These are phyloP conservation scores for Euura lappo DNA, from an alignment of 1,140 invertebrate species.

Conservation along the genomic window DNA sequence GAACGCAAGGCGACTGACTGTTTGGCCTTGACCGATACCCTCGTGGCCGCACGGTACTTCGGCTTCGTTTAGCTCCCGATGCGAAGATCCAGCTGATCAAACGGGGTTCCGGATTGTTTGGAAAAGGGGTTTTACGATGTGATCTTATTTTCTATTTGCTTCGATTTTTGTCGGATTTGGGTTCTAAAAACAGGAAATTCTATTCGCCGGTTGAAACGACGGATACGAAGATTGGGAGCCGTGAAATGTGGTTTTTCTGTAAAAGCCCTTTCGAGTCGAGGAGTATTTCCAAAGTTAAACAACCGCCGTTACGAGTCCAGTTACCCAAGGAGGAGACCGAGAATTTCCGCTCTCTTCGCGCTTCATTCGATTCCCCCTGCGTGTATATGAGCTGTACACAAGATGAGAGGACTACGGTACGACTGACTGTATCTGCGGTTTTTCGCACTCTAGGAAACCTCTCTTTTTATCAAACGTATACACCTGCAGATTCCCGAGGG, in stretches of 20 bases:
- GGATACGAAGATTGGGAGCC: too few relatives aligned
- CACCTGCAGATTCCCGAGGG: too few relatives aligned
- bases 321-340: background rate
- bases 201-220: too few relatives aligned
- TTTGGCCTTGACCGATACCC: conserved; percentile 6
- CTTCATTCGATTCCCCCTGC: background rate
- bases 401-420: too few relatives aligned
- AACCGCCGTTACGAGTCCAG: conserved; percentile 4
- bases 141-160: too few relatives aligned
- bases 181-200: too few relatives aligned
- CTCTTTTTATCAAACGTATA: background rate
- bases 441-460: background rate
- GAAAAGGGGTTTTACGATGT: too few relatives aligned
- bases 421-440: too few relatives aligned
- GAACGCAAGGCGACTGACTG: background rate
- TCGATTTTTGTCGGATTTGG: too few relatives aligned
- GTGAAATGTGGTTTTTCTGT: background rate
- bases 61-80: background rate
- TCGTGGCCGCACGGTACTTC: background rate
- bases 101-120: too few relatives aligned
- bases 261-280: background rate
- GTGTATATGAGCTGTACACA: too few relatives aligned
- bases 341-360: conserved; percentile 2
- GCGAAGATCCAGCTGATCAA: too few relatives aligned
- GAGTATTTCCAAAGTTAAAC: background rate